Evolutionary conservation across 2,888 invertebrate species (phyloP), one percentile per base, ranked within the genome.

Genomic region (Sepiola atlantica): DNA sequence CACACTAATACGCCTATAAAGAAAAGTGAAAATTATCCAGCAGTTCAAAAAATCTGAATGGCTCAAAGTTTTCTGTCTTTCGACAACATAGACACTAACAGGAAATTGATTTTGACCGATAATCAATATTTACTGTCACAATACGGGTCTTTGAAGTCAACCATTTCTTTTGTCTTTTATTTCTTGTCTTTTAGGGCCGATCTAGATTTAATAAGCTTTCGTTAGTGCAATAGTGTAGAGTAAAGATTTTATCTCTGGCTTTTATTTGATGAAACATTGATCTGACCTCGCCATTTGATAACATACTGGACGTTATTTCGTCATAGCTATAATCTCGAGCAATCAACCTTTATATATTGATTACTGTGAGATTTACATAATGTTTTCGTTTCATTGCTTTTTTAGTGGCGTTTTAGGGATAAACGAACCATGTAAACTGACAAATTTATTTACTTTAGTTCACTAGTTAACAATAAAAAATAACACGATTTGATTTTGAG

Each of bases 181-280:
- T 32, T 12, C 12, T 77, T 77, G n/a, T n/a, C 77, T 32, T 16
- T 77, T 32, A 45, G 77, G 18, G 77, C n/a, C 16, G 32, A 32
- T 77, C 77, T n/a, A 32, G n/a, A 77, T 77, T 77, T 77, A 77
- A 77, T 77, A 77, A 77, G 77, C 77, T 77, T 45, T n/a, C n/a
- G n/a, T 77, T 77, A 16, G 77, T 16, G 28, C 24, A 61, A 61
- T 28, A 61, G 4, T 61, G 61, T 28, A 32, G n/a, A 77, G 32
- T 77, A 77, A 32, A 32, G 77, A 77, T 77, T 32, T 77, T 77
- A n/a, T 77, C 14, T 18, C 21, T 32, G 77, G 18, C 77, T 77
- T 77, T 77, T 32, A 77, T 77, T 77, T n/a, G n/a, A 77, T 77
- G n/a, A n/a, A 4, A n/a, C 77, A n/a, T 77, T 32, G n/a, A n/a